A percentile compares a stretch with the other conserved stretches of the same genome.
phyloP scores from a whole-genome alignment of 2,888 invertebrate species.

The Thecophora atra region DNA sequence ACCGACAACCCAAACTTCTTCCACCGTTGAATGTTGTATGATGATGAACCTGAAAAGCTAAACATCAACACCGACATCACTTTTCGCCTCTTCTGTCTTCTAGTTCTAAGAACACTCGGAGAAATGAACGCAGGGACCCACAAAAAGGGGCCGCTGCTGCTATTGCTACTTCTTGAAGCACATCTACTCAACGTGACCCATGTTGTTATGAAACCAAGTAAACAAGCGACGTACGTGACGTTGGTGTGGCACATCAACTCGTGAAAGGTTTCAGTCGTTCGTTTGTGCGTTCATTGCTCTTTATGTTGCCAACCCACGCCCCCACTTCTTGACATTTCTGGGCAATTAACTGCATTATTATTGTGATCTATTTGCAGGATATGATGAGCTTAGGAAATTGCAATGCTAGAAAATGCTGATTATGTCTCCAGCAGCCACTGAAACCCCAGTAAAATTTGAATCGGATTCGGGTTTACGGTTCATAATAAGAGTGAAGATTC shows the following conservation, averaged over 20 bases:
- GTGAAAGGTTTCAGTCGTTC: neutral
- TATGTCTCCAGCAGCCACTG: too few relatives aligned
- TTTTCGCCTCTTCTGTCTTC: too few relatives aligned
- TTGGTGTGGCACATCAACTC: neutral
- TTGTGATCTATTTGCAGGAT: neutral
- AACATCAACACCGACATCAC: too few relatives aligned
- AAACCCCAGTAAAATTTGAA: too few relatives aligned
- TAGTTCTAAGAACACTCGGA: neutral
- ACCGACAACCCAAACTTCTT: too few relatives aligned
- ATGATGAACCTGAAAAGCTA: too few relatives aligned
- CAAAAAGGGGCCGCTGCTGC: neutral
- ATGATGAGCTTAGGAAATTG: neutral
- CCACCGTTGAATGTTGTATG: too few relatives aligned
- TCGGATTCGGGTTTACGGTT: too few relatives aligned
- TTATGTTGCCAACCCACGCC: neutral
- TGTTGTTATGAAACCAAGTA: slow-evolving; percentile 17
- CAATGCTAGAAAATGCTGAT: too few relatives aligned
- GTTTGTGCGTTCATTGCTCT: neutral
- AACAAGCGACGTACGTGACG: slow-evolving; percentile 4
- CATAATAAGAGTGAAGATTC: too few relatives aligned
- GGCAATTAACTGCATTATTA: slow-evolving; percentile 3
- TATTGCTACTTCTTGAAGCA: neutral
- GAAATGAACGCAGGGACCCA: neutral
- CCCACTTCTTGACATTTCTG: neutral
- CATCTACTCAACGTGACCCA: slow-evolving; percentile 10